Evolutionary conservation across 2,888 invertebrate species (phyloP).

Genomic region (Drosophila koepferae): DNA sequence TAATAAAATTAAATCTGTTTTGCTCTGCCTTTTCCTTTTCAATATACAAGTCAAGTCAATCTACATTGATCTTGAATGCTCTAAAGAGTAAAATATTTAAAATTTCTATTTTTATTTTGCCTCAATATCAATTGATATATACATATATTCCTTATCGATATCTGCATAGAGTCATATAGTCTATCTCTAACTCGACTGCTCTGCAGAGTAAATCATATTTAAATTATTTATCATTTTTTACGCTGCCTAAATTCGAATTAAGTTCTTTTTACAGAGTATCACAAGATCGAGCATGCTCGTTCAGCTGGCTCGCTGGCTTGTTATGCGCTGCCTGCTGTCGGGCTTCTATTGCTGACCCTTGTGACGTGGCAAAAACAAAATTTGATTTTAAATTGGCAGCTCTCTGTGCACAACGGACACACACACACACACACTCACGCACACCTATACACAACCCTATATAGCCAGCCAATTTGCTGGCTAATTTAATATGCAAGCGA

Average conservation of each 20-base stretch:
- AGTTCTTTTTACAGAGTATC: background rate
- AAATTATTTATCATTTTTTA: background rate
- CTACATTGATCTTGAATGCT: too few relatives aligned
- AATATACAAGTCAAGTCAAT: too few relatives aligned
- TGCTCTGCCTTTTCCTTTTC: too few relatives aligned
- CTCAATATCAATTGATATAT: too few relatives aligned
- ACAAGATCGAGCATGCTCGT: background rate
- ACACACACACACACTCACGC: slow-evolving; percentile 28
- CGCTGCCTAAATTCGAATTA: background rate
- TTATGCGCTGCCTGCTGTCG: background rate
- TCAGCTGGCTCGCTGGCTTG: background rate
- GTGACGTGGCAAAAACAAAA: slow-evolving; percentile 62
- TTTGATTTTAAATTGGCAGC: slow-evolving; percentile 72
- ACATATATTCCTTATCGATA: too few relatives aligned
- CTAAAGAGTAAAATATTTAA: too few relatives aligned
- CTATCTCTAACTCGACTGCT: background rate
- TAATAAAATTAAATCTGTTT: too few relatives aligned
- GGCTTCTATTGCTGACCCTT: slow-evolving; percentile 36
- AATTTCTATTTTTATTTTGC: too few relatives aligned
- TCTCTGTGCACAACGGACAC: slow-evolving; percentile 30
- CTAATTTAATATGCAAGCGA: slow-evolving; percentile 78
- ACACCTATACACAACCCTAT: slow-evolving; percentile 31
- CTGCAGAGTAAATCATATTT: background rate
- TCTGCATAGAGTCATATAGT: too few relatives aligned
- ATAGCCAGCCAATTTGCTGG: slow-evolving; percentile 56